Evolutionary conservation across 2,113 vertebrate genomes (phyloP).

Genomic region (Amia ocellicauda): DNA sequence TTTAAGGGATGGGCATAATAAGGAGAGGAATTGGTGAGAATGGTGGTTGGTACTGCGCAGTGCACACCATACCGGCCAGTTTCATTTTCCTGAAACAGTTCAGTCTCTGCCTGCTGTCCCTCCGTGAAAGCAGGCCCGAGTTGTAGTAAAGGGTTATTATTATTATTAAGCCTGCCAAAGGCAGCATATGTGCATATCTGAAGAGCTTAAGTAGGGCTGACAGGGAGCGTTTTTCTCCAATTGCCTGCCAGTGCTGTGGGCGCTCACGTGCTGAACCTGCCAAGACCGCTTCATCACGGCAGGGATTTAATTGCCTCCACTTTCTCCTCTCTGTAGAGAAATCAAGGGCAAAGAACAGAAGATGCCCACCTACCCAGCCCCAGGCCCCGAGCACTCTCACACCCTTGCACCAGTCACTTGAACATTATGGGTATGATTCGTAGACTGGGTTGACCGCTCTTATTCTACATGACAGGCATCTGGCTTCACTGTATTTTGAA

Average conservation of each 20-base stretch:
- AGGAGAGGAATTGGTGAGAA: too few relatives aligned
- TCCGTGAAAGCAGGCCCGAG: not conserved
- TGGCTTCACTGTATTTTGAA: too few relatives aligned
- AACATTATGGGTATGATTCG: too few relatives aligned
- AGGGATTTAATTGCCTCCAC: not conserved
- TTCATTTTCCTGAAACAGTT: not conserved
- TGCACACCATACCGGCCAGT: not conserved
- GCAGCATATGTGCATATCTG: slow-evolving; percentile 35
- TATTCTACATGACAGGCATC: too few relatives aligned
- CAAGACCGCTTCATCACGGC: slow-evolving; percentile 5
- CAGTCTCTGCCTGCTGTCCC: not conserved
- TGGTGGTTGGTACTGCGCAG: too few relatives aligned
- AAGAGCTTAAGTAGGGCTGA: slow-evolving; percentile 24
- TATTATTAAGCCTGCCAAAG: slow-evolving; percentile 28
- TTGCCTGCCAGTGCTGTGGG: slow-evolving; percentile 8
- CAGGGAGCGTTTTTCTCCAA: slow-evolving; percentile 27
- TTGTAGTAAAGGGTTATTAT: not conserved
- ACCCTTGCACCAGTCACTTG: too few relatives aligned
- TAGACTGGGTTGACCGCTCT: too few relatives aligned
- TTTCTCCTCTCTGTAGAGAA: not conserved
- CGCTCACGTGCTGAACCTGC: not conserved
- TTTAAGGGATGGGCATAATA: too few relatives aligned
- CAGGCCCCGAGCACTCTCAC: too few relatives aligned
- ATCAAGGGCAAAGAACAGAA: not conserved
- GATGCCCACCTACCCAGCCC: not conserved